Conservation (phyloP, 2,888 invertebrate species). For the Poecilobothrus nobilitatus region DNA sequence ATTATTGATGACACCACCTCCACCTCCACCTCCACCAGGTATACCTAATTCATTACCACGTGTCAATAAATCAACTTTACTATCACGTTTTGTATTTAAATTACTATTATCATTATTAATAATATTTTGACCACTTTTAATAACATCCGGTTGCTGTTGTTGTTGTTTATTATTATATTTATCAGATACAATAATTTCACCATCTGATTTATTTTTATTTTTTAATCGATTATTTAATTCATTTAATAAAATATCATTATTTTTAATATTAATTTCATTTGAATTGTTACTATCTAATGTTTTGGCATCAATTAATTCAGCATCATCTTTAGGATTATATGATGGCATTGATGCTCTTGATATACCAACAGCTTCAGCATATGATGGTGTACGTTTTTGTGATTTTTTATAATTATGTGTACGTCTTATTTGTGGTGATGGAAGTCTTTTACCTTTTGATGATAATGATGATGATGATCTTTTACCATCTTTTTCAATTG, state of each 20-base stretch:
- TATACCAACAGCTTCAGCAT: not conserved
- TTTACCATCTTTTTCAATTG: constrained; percentile 27
- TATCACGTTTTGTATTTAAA: constrained; percentile 15
- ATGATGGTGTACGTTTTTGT: not conserved
- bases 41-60: constrained; percentile 40
- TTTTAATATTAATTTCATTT: not conserved
- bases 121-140: not conserved
- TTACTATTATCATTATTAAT: not conserved
- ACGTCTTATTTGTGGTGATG: not conserved
- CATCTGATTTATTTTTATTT: constrained; percentile 17
- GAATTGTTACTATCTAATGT: not conserved
- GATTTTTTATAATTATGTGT: not conserved
- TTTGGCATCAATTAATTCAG: not conserved
- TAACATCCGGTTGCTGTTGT: constrained; percentile 13
- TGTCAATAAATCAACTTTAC: constrained; percentile 31
- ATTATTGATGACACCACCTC: constrained; percentile 24
- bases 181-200: constrained; percentile 9
- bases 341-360: not conserved
- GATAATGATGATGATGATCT: not conserved
- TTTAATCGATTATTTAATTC: not conserved
- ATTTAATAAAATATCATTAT: not conserved
- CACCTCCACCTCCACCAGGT: constrained; percentile 30
- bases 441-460: not conserved
- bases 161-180: constrained; percentile 16
- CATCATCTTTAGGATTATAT: not conserved